A percentile compares a stretch with the other conserved stretches of the same genome.
Conservation (phyloP, 2,888 invertebrate genomes). For the Melipona bicolor region DNA sequence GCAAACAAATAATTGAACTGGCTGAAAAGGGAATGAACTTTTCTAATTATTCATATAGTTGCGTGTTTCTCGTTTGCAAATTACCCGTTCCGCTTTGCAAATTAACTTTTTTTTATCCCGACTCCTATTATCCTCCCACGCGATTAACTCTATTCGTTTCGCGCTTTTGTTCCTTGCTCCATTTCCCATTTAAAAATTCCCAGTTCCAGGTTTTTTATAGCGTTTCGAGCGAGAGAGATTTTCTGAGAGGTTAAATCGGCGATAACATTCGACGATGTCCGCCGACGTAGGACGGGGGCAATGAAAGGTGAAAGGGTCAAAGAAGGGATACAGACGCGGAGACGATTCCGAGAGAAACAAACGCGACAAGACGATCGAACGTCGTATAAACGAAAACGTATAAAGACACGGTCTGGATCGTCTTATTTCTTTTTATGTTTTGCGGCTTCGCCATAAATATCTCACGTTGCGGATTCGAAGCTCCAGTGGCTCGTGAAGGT, state of each 20-base stretch:
- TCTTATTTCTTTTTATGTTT: background rate
- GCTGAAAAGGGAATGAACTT: background rate
- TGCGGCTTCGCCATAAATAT: background rate
- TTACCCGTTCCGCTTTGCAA: background rate
- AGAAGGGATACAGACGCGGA: background rate
- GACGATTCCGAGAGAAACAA: background rate
- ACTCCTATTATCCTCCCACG: background rate
- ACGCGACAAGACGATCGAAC: background rate
- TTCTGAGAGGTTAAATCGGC: background rate
- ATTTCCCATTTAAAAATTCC: background rate
- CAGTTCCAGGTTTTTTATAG: background rate
- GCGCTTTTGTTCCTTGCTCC: background rate
- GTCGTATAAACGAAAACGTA: background rate
- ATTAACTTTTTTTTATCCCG: conserved; percentile 6
- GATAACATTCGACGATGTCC: background rate
- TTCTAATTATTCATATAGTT: conserved; percentile 9
- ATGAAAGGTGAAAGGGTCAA: conserved; percentile 18
- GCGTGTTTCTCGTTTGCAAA: background rate
- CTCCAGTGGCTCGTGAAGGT: no score
- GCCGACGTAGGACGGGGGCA: background rate
- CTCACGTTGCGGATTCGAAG: background rate
- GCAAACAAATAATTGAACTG: conserved; percentile 3
- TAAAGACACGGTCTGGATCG: background rate
- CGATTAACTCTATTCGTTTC: conserved; percentile 10
- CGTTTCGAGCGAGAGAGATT: background rate